phyloP scores from a whole-genome alignment of 2,797 vertebrate genomes.

The Coilia nasus region DNA sequence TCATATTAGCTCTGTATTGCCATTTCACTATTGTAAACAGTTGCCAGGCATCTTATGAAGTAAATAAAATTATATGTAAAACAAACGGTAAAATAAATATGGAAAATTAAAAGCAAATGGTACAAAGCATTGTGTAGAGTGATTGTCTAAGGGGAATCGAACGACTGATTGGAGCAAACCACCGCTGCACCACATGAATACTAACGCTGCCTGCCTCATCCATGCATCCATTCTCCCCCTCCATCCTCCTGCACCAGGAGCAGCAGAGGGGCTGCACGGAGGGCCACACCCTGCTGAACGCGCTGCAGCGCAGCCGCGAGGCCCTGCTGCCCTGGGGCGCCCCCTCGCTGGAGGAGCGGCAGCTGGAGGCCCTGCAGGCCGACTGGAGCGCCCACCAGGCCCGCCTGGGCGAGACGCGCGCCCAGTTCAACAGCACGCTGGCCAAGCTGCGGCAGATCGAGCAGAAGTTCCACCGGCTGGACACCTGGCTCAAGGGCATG shows the following conservation, averaged over 20 bases:
- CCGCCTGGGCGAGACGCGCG: slow-evolving; percentile 81
- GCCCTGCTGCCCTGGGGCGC: slow-evolving; percentile 87
- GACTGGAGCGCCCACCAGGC: slow-evolving; percentile 92
- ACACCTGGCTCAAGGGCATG: slow-evolving; percentile 85
- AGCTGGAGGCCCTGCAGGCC: slow-evolving; percentile 83
- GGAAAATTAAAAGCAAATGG: too few relatives aligned
- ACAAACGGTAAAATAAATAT: background rate
- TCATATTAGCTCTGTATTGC: background rate
- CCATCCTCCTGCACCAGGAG: slow-evolving; percentile 67
- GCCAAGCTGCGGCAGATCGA: slow-evolving; percentile 84
- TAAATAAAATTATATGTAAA: background rate
- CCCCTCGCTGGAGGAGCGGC: slow-evolving; percentile 89
- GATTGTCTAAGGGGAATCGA: background rate
- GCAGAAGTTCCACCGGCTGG: slow-evolving; percentile 82
- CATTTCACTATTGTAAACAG: background rate
- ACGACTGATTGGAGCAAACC: background rate
- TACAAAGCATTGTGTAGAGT: too few relatives aligned
- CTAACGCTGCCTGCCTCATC: background rate
- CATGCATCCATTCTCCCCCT: too few relatives aligned
- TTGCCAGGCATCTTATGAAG: background rate
- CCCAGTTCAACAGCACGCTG: slow-evolving; percentile 79
- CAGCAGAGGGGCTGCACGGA: slow-evolving; percentile 86
- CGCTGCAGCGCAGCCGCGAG: slow-evolving; percentile 84
- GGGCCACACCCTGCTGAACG: slow-evolving; percentile 85
- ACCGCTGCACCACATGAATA: background rate